Conservation (phyloP, 2,113 vertebrate species). For the Aptenodytes patagonicus region DNA sequence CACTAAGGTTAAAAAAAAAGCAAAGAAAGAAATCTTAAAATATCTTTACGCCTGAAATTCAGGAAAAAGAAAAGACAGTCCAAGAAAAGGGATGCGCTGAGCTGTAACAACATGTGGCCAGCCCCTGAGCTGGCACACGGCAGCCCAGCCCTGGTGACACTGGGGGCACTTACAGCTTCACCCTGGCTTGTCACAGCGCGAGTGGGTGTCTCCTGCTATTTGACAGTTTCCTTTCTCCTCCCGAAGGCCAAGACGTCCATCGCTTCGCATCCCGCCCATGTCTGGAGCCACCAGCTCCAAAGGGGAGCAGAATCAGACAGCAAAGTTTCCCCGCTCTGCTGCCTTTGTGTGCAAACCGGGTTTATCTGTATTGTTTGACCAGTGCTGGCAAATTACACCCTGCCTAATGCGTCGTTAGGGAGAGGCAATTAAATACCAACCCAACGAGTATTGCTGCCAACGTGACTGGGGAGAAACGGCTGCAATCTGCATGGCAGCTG, state of each 20-base stretch:
- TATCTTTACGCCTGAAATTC: neutral
- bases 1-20: neutral
- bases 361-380: slow-evolving; percentile 56
- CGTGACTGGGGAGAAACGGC: slow-evolving; percentile 25
- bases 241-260: neutral
- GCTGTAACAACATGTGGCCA: neutral
- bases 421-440: slow-evolving; percentile 60
- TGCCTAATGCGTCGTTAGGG: slow-evolving; percentile 30
- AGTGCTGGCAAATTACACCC: slow-evolving; percentile 39
- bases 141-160: neutral
- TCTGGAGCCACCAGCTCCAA: slow-evolving; percentile 25
- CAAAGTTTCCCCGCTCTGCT: neutral
- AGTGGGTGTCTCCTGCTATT: neutral
- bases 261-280: neutral
- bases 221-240: slow-evolving; percentile 1
- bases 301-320: neutral
- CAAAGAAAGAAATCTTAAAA: neutral
- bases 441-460: slow-evolving; percentile 14
- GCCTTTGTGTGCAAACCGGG: slow-evolving; percentile 4
- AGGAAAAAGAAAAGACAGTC: neutral
- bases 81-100: neutral
- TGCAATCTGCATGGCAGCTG: slow-evolving; percentile 32
- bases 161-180: neutral
- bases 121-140: neutral
- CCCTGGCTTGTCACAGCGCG: accelerated